Evolutionary conservation across 2,113 vertebrate genomes (phyloP).

Genomic region (Rhinichthys klamathensis): DNA sequence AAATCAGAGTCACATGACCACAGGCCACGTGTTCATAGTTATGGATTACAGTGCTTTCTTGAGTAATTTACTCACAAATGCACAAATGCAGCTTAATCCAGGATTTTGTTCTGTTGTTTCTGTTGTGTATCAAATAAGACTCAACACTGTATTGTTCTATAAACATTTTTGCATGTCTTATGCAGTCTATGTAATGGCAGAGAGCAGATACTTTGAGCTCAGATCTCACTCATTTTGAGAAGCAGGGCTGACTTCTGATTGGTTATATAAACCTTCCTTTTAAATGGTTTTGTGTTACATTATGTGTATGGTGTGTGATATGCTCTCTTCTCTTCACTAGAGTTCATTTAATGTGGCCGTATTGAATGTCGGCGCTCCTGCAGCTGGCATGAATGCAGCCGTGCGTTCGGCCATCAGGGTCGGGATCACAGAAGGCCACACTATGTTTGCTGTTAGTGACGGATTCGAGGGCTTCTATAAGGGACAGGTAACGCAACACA

Average conservation of each 20-base stretch:
- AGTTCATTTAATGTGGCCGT: constrained; percentile 86
- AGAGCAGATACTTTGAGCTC: not conserved
- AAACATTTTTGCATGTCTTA: not conserved
- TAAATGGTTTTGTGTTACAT: not conserved
- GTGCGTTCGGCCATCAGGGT: constrained; percentile 91
- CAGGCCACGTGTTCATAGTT: not conserved
- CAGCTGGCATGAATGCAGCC: constrained; percentile 94
- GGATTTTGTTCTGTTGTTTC: not conserved
- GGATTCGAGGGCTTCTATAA: constrained; percentile 92
- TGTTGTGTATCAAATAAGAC: not conserved
- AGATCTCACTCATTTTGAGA: not conserved
- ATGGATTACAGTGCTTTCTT: not conserved
- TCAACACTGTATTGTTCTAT: not conserved
- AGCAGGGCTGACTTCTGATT: not conserved
- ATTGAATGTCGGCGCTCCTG: constrained; percentile 92
- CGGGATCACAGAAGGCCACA: constrained; percentile 92
- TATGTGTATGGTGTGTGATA: constrained; percentile 32
- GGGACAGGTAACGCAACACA: constrained; percentile 77
- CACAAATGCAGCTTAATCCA: not conserved
- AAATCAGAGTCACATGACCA: not conserved
- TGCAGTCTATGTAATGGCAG: no score
- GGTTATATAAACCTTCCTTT: no score
- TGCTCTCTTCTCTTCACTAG: constrained; percentile 64
- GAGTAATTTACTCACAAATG: not conserved
- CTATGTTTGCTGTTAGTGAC: constrained; percentile 89